Conservation (phyloP, 2,113 vertebrate species). For the Thamnaconus septentrionalis region DNA sequence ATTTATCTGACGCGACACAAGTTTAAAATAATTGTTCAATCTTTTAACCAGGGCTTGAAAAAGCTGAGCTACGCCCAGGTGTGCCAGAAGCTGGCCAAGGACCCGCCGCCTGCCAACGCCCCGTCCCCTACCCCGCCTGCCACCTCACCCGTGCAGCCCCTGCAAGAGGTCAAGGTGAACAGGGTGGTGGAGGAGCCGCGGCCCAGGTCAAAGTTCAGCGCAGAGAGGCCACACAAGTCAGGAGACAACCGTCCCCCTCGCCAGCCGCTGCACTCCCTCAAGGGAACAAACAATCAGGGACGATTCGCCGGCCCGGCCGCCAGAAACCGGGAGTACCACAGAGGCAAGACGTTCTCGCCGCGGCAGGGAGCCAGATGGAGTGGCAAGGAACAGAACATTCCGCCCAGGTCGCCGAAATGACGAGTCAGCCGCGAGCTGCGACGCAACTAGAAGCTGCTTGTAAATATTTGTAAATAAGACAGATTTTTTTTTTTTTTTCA, state of each 20-base stretch:
- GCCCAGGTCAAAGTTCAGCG: conserved; percentile 14
- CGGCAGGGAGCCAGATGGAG: conserved; percentile 83
- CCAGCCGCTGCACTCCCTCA: conserved; percentile 80
- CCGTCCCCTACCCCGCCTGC: conserved; percentile 44
- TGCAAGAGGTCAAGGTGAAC: conserved; percentile 89
- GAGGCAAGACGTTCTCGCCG: conserved; percentile 74
- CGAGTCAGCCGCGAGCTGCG: conserved; percentile 32
- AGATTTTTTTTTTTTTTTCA: conserved; percentile 56
- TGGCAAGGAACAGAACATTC: conserved; percentile 94
- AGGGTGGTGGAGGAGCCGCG: conserved; percentile 79
- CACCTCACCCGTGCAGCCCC: conserved; percentile 78
- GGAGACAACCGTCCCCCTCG: conserved; percentile 75
- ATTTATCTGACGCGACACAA: no score
- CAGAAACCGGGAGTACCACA: conserved; percentile 88
- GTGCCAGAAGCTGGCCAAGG: conserved; percentile 91
- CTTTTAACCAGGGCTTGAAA: conserved; percentile 79
- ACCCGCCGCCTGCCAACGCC: conserved; percentile 55
- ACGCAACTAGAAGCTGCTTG: conserved; percentile 17
- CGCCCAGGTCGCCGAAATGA: conserved; percentile 92
- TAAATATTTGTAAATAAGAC: conserved; percentile 57
- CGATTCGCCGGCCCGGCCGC: conserved; percentile 62
- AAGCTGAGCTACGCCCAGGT: conserved; percentile 97
- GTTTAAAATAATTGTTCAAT: no score
- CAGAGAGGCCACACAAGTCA: conserved; percentile 59
- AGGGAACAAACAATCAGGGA: conserved; percentile 73